Conservation (phyloP, 2,888 invertebrate genomes). For the Drosophila paracracens region DNA sequence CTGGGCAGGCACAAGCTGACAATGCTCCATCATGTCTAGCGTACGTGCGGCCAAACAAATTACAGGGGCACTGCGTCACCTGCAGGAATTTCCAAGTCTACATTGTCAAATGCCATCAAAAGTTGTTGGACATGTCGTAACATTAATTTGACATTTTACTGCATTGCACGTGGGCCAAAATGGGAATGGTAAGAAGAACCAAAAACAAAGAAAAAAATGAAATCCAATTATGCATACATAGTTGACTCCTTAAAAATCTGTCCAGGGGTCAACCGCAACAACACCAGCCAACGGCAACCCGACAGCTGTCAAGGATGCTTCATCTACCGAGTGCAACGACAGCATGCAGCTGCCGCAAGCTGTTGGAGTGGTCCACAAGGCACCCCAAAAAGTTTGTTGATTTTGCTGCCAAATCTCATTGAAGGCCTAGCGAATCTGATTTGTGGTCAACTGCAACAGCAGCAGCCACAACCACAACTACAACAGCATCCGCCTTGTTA, state of each 20-base stretch:
- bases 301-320: conserved; percentile 73
- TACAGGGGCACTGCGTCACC: conserved; percentile 81
- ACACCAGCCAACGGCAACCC: conserved; percentile 59
- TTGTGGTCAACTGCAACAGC: conserved; percentile 61
- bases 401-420: conserved; percentile 60
- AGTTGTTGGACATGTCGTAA: conserved; percentile 79
- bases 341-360: conserved; percentile 64
- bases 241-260: conserved; percentile 71
- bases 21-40: conserved; percentile 67
- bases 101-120: conserved; percentile 81
- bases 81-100: conserved; percentile 78
- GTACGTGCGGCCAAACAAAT: conserved; percentile 77
- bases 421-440: conserved; percentile 76
- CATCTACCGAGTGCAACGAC: conserved; percentile 11
- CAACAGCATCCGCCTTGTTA: conserved; percentile 59
- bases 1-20: conserved; percentile 78
- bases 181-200: conserved; percentile 11
- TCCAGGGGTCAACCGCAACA: conserved; percentile 57
- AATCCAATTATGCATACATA: conserved; percentile 43
- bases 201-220: not conserved
- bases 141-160: conserved; percentile 82
- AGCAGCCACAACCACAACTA: conserved; percentile 6
- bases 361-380: conserved; percentile 58
- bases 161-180: conserved; percentile 51
- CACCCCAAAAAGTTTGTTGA: conserved; percentile 32